phyloP scores from a whole-genome alignment of 2,797 vertebrate species.

The Sorex maritimensis region DNA sequence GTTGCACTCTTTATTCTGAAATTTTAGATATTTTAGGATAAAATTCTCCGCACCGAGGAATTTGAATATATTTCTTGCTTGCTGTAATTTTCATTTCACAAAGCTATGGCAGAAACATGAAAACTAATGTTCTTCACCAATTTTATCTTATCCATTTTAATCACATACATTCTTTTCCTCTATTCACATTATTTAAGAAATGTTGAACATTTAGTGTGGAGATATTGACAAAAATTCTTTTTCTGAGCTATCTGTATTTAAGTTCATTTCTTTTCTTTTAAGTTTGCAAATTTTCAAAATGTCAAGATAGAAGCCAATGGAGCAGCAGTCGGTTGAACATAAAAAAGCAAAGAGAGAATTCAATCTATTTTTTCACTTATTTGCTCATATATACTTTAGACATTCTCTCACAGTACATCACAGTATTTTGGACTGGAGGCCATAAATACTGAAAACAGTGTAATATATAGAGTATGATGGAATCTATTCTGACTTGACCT shows the following conservation, averaged over 20 bases:
- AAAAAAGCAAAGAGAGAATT: slow-evolving; percentile 30
- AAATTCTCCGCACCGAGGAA: no score
- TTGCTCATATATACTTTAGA: slow-evolving; percentile 1
- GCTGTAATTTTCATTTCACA: no score
- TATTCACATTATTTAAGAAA: slow-evolving; percentile 32
- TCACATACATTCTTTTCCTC: slow-evolving; percentile 2
- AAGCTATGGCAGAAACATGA: not conserved
- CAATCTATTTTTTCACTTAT: slow-evolving; percentile 5
- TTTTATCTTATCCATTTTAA: slow-evolving; percentile 34
- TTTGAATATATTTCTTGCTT: no score
- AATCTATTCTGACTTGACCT: slow-evolving; percentile 48
- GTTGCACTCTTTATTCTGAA: no score
- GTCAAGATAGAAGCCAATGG: not conserved
- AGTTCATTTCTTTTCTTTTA: not conserved
- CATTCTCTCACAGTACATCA: not conserved
- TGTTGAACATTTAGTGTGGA: not conserved
- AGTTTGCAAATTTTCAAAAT: slow-evolving; percentile 27
- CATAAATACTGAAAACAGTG: slow-evolving; percentile 22
- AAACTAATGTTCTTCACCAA: not conserved
- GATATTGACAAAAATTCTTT: slow-evolving; percentile 50
- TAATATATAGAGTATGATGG: not conserved
- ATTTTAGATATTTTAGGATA: no score
- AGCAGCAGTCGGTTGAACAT: not conserved
- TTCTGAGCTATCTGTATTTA: slow-evolving; percentile 22
- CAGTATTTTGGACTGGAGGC: not conserved